Base-by-base conservation (phyloP, 2,797 vertebrate genomes). In the Tragopan temminckii region DNA sequence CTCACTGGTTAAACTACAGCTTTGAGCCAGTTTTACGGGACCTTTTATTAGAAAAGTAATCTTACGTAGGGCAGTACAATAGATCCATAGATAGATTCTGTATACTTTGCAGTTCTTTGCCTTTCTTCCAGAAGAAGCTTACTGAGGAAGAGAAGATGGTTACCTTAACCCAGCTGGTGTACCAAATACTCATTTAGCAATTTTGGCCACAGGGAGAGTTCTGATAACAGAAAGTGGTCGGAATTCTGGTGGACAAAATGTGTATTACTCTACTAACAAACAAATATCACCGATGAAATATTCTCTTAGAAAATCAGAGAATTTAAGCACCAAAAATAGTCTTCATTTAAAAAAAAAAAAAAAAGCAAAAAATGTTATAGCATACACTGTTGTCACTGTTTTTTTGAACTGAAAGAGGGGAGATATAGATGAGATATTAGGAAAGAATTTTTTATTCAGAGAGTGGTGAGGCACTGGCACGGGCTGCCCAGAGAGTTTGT, bases 131-230 rank as follows among this genome's bases (percentile, higher is more conserved):
- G 90, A 61, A 95, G 71, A 80, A 74, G 62, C 93, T 94, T 36
- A 27, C 68, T 80, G 84, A 29, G 74, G 75, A 66, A 78, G 88
- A 95, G 90, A 92, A 95, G 96, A 95, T 94, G 91, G 80, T 27
- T 92, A 76, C 92, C 83, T 53, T 58, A 19, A 46, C 79, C 90
- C 95, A 93, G 92, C 92, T 96, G 93, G 78, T 89, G 69, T 52
- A 87, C 88, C 94, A 95, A 86, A 92, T 64, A 74, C 38, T 85
- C 90, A 66, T 79, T 80, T 82, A 95, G 80, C 92, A 85, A 55
- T 46, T 87, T 79, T 94, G 92, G 92, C 93, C 93, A 95, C 86
- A 63, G 92, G 92, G 88, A 93, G 79, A 53, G 79, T 80, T 93
- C 81, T 66, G 68, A 80, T 93, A 59, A 66, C 84, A n/a, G 63